Percentiles rank a stretch among this genome's conserved stretches.
phyloP scores from a whole-genome alignment of 23 tunicate species.

The Corella eumyota region DNA sequence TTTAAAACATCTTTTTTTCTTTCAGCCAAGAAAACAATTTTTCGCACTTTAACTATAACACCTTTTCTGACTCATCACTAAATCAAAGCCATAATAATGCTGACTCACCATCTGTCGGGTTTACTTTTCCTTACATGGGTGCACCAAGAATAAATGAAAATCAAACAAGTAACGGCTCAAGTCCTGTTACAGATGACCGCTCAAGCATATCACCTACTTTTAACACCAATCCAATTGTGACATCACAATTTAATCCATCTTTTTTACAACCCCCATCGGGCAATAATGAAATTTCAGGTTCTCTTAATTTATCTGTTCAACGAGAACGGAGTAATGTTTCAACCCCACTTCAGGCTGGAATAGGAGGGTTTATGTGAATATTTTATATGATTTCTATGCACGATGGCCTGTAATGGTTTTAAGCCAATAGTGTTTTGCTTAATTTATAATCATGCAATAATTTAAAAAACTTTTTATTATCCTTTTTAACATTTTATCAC shows the following conservation, averaged over 20 bases:
- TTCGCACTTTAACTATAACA: background rate
- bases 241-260: slow-evolving; percentile 8
- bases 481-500: too few relatives aligned
- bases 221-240: slow-evolving; percentile 1
- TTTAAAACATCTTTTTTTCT: background rate
- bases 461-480: too few relatives aligned
- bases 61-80: background rate
- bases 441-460: too few relatives aligned
- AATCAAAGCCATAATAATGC: background rate
- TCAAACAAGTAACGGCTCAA: background rate
- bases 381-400: too few relatives aligned
- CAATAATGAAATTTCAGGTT: slow-evolving; percentile 10
- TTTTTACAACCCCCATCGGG: slow-evolving; percentile 7
- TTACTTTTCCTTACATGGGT: background rate
- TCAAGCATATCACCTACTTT: slow-evolving; percentile 6
- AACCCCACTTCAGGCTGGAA: slow-evolving; percentile 1
- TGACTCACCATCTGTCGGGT: background rate
- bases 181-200: slow-evolving; percentile 16
- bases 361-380: too few relatives aligned
- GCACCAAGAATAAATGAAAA: too few relatives aligned
- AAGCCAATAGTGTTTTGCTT: too few relatives aligned
- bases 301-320: slow-evolving; percentile 17
- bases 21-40: slow-evolving; percentile 1
- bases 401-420: too few relatives aligned
- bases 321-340: slow-evolving; percentile 3